A percentile compares a stretch with the other conserved stretches of the same genome.
These are phyloP conservation scores for Magallana angulata DNA, from an alignment of 1,140 invertebrate genomes.

Conservation along the genomic window DNA sequence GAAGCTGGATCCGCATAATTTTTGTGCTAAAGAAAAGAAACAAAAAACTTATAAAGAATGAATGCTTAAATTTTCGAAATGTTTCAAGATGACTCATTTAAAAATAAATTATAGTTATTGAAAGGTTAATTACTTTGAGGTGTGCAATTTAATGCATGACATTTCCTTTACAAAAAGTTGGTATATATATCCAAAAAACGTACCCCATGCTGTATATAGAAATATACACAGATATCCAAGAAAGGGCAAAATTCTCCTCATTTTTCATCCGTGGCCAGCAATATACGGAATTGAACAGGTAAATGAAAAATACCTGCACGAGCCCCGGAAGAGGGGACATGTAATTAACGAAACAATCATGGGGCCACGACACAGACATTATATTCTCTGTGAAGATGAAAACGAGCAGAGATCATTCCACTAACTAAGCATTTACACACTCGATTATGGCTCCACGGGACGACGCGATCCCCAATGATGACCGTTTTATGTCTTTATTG, in stretches of 20 bases:
- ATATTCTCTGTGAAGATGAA: not conserved
- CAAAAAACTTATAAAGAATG: too few relatives aligned
- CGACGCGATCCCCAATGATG: not conserved
- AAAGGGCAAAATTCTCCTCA: not conserved
- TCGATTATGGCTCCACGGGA: conserved; percentile 10
- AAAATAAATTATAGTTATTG: too few relatives aligned
- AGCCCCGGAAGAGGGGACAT: not conserved
- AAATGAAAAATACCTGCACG: not conserved
- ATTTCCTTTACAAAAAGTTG: not conserved
- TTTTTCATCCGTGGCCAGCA: not conserved
- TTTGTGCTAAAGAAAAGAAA: not conserved
- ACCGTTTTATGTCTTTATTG: conserved; percentile 28
- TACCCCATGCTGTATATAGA: not conserved
- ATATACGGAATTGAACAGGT: not conserved
- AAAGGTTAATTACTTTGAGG: too few relatives aligned
- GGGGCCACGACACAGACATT: not conserved
- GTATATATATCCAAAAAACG: not conserved
- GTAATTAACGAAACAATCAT: conserved; percentile 21
- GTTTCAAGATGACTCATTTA: too few relatives aligned
- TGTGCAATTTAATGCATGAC: too few relatives aligned
- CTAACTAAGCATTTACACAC: not conserved
- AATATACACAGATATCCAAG: not conserved
- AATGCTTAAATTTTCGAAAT: too few relatives aligned
- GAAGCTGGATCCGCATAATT: not conserved
- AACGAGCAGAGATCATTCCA: not conserved